Evolutionary conservation across 2,797 vertebrate genomes (phyloP), one percentile per base, ranked within the genome.

Genomic region (Mormyrops boulengeri): DNA sequence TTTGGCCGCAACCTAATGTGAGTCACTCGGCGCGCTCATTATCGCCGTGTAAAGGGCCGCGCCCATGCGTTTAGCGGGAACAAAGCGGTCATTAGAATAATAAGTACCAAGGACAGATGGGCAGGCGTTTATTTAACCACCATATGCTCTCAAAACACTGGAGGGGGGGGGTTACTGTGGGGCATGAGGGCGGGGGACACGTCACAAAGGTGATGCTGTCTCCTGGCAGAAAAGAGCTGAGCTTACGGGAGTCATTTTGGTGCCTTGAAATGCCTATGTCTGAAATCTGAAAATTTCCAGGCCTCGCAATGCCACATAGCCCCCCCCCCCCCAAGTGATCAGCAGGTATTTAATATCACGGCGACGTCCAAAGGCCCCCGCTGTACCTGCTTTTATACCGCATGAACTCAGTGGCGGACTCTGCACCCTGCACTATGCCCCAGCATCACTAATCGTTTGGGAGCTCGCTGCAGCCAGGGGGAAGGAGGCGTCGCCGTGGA

Each of bases 1-100:
- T 89, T 87, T 49, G 80, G 88, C 53, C 47, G 41, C 19, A 87
- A 22, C 86, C 57, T 87, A 90, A 87, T 69, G 80, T 66, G 80
- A 88, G 80, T 90, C 80, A 90, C 84, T 84, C 41, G 34, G 34
- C 30, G 11, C 22, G 7, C 52, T 86, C 52, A 80, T 80, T 87
- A 87, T 38, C 77, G 66, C 66, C 1, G 5, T 41, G 47, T 53
- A 52, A 89, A 69, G 30, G 84, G 57, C 44, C 38, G 19, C 89
- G 52, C 26, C 88, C 50, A 44, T 53, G 88, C n/a, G 11, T 55
- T 66, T 80, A 62, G 41, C 55, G 11, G 55, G 49, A 60, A 89
- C 77, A 55, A 89, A 82, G 44, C 34, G 60, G 53, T 85, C 49
- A 89, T 82, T 89, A 87, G 85, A 87, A 66, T 60, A 69, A 85